These are phyloP conservation scores for Patagioenas fasciata DNA, from an alignment of 2,113 vertebrate genomes.

Conservation along the genomic window DNA sequence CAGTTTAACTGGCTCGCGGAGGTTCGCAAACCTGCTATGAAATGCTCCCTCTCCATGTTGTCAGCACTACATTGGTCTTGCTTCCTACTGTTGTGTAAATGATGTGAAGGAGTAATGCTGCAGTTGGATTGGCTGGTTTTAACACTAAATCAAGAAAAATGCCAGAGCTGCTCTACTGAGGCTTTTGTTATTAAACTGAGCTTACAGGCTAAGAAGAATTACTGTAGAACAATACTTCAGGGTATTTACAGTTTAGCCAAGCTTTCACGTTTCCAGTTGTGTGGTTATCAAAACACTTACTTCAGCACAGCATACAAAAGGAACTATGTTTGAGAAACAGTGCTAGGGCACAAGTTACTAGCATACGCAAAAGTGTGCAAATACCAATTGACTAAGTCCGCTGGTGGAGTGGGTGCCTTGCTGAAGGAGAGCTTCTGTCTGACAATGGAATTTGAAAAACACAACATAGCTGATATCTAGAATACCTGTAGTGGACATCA, in stretches of 20 bases:
- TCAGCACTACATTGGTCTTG: not conserved
- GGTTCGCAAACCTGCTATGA: not conserved
- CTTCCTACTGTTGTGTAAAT: not conserved
- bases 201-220: not conserved
- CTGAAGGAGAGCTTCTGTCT: not conserved
- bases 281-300: not conserved
- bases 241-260: not conserved
- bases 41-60: not conserved
- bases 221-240: not conserved
- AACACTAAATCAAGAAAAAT: not conserved
- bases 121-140: not conserved
- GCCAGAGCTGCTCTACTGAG: not conserved
- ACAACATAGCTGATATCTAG: not conserved
- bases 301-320: not conserved
- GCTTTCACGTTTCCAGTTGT: not conserved
- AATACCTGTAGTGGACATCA: not conserved
- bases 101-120: not conserved
- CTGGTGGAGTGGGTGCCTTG: not conserved
- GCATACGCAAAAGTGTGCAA: not conserved
- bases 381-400: not conserved
- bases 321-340: not conserved
- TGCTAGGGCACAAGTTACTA: not conserved
- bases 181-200: not conserved
- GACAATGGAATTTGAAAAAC: not conserved
- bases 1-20: not conserved